Percentiles rank a stretch among this genome's conserved stretches.
These are phyloP conservation scores for Notolepis coatsorum DNA, from an alignment of 2,797 vertebrate species.

Conservation along the genomic window DNA sequence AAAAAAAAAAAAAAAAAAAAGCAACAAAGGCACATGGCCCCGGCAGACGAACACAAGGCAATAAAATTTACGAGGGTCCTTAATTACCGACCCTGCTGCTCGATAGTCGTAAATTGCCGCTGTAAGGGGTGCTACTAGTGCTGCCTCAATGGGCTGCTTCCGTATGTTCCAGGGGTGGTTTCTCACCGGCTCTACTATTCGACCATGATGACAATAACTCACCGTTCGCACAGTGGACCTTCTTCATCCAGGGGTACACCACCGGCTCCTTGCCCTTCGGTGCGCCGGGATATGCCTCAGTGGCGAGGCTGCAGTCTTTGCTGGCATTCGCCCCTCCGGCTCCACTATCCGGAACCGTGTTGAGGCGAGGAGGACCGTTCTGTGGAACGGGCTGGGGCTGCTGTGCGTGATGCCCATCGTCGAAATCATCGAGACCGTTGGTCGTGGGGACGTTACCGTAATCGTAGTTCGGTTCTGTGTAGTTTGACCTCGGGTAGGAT, in stretches of 20 bases:
- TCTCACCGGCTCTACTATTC: slow-evolving; percentile 70
- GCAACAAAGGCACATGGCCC: slow-evolving; percentile 93
- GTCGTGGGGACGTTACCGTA: slow-evolving; percentile 82
- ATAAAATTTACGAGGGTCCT: slow-evolving; percentile 98
- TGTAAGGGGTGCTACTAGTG: slow-evolving; percentile 89
- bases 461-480: slow-evolving; percentile 87
- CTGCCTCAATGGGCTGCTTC: slow-evolving; percentile 82
- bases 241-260: slow-evolving; percentile 99
- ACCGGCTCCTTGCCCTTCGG: slow-evolving; percentile 92
- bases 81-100: slow-evolving; percentile 97
- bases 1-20: too few relatives aligned
- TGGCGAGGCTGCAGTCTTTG: slow-evolving; percentile 85
- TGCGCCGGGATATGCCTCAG: slow-evolving; percentile 78
- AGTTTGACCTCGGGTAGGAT: slow-evolving; percentile 88
- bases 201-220: slow-evolving; percentile 82
- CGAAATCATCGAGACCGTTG: slow-evolving; percentile 81
- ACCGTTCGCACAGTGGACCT: slow-evolving; percentile 96
- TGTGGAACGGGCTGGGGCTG: slow-evolving; percentile 82
- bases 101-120: slow-evolving; percentile 95
- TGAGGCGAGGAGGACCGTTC: slow-evolving; percentile 80
- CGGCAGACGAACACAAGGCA: slow-evolving; percentile 88
- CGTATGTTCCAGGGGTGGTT: slow-evolving; percentile 69
- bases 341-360: slow-evolving; percentile 84
- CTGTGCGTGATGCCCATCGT: slow-evolving; percentile 80
- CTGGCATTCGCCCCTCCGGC: slow-evolving; percentile 80